Evolutionary conservation across 2,797 vertebrate species (phyloP).

Genomic region (Podarcis lilfordi): DNA sequence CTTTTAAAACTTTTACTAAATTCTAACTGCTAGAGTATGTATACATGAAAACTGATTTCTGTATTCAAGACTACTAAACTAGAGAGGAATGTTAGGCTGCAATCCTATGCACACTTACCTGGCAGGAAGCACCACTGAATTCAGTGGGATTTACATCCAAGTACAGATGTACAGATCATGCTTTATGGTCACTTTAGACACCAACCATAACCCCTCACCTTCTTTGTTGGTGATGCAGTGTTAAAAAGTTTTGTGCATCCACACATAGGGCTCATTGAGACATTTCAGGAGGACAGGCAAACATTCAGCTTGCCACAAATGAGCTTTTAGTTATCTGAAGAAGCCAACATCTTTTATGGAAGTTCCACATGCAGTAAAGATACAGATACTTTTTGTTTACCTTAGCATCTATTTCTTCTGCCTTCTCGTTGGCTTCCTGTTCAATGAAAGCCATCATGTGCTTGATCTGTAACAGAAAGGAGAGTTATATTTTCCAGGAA

Average conservation of each 20-base stretch:
- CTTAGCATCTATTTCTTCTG: constrained; percentile 98
- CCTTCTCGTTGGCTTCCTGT: constrained; percentile 98
- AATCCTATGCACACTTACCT: neutral
- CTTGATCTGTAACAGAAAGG: constrained; percentile 86
- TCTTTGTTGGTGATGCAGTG: neutral
- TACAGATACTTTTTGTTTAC: constrained; percentile 74
- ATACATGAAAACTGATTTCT: neutral
- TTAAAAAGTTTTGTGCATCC: neutral
- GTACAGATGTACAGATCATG: neutral
- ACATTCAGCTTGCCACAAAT: neutral
- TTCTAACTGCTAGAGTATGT: neutral
- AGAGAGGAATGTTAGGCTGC: neutral
- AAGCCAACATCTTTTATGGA: neutral
- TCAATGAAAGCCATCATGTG: constrained; percentile 99
- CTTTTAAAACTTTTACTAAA: neutral
- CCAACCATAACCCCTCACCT: too few relatives aligned
- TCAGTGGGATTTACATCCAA: neutral
- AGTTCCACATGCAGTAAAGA: neutral
- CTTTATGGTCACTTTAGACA: neutral
- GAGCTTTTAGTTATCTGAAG: neutral
- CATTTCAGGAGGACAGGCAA: neutral
- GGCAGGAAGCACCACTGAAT: too few relatives aligned
- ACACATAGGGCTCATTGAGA: neutral
- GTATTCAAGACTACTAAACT: neutral
- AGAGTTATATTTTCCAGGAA: constrained; percentile 4